phyloP scores from a whole-genome alignment of 2,888 invertebrate genomes.

The Eilema sororculum region DNA sequence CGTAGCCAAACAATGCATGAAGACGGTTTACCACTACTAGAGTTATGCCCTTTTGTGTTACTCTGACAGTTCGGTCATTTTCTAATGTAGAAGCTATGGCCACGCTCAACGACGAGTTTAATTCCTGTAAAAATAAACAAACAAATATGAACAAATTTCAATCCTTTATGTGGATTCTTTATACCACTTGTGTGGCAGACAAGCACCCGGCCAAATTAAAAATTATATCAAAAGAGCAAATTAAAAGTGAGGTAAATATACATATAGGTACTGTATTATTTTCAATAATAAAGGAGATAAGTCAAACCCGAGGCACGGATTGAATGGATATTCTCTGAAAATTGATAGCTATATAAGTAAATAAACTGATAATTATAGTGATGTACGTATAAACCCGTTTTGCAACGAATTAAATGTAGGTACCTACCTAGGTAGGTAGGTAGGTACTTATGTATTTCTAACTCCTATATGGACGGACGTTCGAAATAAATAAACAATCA shows the following conservation, averaged over 20 bases:
- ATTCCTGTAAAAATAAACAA: slow-evolving; percentile 65
- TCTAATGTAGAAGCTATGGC: slow-evolving; percentile 70
- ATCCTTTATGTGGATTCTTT: too few species aligned
- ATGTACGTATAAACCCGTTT: not conserved
- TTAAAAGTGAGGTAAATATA: too few species aligned
- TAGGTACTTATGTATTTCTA: too few species aligned
- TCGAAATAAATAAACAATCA: not conserved
- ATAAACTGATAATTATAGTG: not conserved
- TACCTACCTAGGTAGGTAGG: too few species aligned
- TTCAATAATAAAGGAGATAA: too few species aligned
- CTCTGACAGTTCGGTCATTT: slow-evolving; percentile 71
- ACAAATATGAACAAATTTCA: not conserved
- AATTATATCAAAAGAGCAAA: too few species aligned
- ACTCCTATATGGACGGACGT: not conserved
- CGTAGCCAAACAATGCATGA: slow-evolving; percentile 81
- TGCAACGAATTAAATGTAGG: too few species aligned
- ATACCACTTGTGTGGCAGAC: too few species aligned
- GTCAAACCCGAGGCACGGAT: not conserved
- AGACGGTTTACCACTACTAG: slow-evolving; percentile 80
- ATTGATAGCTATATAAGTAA: not conserved
- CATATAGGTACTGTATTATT: too few species aligned
- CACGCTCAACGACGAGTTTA: slow-evolving; percentile 76
- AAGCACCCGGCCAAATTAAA: too few species aligned
- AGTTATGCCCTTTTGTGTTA: slow-evolving; percentile 79
- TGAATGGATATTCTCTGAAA: not conserved